Evolutionary conservation across 2,113 vertebrate genomes (phyloP).

Genomic region (Oriolus oriolus): DNA sequence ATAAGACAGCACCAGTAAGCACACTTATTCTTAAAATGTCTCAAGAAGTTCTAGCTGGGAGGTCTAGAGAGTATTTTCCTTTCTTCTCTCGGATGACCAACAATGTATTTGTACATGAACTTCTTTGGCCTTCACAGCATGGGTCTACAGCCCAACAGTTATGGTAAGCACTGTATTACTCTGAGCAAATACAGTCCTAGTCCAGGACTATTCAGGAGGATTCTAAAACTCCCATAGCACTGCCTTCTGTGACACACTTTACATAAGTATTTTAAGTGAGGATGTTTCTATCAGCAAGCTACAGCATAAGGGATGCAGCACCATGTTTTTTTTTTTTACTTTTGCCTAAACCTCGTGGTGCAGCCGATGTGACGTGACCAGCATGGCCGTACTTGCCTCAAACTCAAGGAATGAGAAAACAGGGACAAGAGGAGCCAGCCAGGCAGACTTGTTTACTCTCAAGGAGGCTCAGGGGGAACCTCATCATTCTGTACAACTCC

Average conservation of each 20-base stretch:
- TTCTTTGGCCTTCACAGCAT: rapidly evolving
- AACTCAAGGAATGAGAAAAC: not conserved
- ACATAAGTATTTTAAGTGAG: not conserved
- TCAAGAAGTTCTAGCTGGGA: not conserved
- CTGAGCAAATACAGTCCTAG: not conserved
- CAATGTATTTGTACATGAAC: not conserved
- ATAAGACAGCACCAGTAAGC: not conserved
- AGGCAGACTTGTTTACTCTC: not conserved
- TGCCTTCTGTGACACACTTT: not conserved
- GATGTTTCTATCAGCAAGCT: rapidly evolving
- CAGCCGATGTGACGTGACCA: rapidly evolving
- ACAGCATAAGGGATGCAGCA: not conserved
- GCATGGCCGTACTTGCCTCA: not conserved
- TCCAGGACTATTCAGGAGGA: not conserved
- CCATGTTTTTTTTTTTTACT: rapidly evolving
- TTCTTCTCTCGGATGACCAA: not conserved
- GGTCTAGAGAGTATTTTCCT: not conserved
- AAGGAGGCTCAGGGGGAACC: not conserved
- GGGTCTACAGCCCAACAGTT: not conserved
- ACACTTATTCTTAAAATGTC: not conserved
- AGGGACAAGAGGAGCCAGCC: not conserved
- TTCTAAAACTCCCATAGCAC: not conserved
- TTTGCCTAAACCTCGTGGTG: not conserved
- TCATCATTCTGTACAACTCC: not conserved
- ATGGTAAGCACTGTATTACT: rapidly evolving